These are phyloP conservation scores for Turdus rufiventris DNA, from an alignment of 2,113 vertebrate genomes.

Conservation along the genomic window DNA sequence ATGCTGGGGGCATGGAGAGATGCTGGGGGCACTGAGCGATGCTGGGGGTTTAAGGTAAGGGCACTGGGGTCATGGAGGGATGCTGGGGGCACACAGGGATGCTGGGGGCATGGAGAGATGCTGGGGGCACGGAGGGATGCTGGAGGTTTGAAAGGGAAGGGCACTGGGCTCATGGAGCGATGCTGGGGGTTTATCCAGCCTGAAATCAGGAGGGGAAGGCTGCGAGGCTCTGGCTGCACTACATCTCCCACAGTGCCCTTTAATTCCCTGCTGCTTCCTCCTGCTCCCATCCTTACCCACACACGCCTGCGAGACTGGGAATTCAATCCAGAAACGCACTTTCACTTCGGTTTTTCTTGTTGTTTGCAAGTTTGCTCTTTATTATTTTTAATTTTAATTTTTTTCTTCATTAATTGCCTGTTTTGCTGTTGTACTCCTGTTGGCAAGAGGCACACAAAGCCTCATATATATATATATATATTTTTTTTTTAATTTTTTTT, in stretches of 20 bases:
- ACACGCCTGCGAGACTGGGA: fast-evolving
- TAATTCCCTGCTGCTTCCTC: not conserved
- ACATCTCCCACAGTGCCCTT: conserved; percentile 60
- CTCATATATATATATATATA: too few relatives aligned
- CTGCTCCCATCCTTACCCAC: fast-evolving
- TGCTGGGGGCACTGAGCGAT: too few relatives aligned
- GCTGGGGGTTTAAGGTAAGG: too few relatives aligned
- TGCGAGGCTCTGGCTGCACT: not conserved
- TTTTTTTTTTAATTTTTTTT: not conserved
- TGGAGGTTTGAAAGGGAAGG: too few relatives aligned
- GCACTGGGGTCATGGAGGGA: too few relatives aligned
- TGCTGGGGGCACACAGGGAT: too few relatives aligned
- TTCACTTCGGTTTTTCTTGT: not conserved
- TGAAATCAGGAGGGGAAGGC: fast-evolving
- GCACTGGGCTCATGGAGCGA: too few relatives aligned
- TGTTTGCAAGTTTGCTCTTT: not conserved
- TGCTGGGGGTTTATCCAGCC: not conserved
- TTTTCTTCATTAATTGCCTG: fast-evolving
- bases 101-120: too few relatives aligned
- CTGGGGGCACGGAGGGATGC: too few relatives aligned
- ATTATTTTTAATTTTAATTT: not conserved
- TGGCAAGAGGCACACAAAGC: not conserved
- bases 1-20: too few relatives aligned
- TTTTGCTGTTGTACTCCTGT: not conserved
- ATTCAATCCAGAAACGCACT: not conserved